phyloP scores from a whole-genome alignment of 2,888 invertebrate species.

The Hoplodrina blanda region DNA sequence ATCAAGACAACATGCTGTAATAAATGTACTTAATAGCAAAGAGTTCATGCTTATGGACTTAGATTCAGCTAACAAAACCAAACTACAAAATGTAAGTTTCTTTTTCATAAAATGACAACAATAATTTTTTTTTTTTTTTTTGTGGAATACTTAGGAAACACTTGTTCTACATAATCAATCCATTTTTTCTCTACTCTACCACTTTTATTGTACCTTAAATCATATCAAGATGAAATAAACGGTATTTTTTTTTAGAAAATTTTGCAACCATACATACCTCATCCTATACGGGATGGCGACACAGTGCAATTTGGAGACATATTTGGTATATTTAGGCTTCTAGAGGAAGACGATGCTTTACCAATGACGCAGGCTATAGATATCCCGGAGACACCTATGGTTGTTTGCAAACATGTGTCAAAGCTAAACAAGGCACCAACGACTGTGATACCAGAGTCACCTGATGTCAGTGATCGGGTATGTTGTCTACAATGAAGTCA shows the following conservation, averaged over 20 bases:
- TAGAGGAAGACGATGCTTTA: slow-evolving; percentile 79
- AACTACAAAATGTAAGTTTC: slow-evolving; percentile 80
- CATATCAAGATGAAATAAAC: background rate
- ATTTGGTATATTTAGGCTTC: slow-evolving; percentile 82
- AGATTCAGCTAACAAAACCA: slow-evolving; percentile 86
- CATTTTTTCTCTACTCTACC: background rate
- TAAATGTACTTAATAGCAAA: slow-evolving; percentile 79
- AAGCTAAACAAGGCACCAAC: slow-evolving; percentile 69
- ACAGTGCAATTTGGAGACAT: slow-evolving; percentile 85
- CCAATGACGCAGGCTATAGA: slow-evolving; percentile 85
- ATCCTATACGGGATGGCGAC: slow-evolving; percentile 81
- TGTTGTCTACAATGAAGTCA: background rate
- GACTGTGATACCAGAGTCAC: slow-evolving; percentile 83
- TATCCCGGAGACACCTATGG: slow-evolving; percentile 81
- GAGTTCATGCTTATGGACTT: slow-evolving; percentile 86
- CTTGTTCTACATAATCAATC: too few species aligned
- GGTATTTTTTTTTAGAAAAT: slow-evolving; percentile 73
- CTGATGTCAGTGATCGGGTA: slow-evolving; percentile 86
- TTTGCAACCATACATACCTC: slow-evolving; percentile 81
- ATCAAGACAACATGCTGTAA: slow-evolving; percentile 87
- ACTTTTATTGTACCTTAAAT: background rate
- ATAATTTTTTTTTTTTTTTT: too few species aligned
- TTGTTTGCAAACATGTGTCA: slow-evolving; percentile 64
- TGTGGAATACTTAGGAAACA: too few species aligned
- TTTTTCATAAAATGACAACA: background rate